Evolutionary conservation across 2,888 invertebrate species (phyloP), one percentile per base, ranked within the genome.

Genomic region (Urechis unicinctus): DNA sequence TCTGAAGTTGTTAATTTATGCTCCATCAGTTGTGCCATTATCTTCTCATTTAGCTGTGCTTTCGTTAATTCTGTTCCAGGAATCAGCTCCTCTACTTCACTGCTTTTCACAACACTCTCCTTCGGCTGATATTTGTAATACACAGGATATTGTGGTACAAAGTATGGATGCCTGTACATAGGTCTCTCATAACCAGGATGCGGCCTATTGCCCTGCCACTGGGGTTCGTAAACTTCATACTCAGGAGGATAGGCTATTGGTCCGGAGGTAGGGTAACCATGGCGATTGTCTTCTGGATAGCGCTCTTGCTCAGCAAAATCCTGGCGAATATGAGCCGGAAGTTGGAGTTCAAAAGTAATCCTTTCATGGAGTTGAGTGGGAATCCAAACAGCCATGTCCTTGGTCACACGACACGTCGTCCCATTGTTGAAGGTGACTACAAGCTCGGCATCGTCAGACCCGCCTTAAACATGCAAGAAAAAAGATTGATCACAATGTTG

Each of bases 341-440:
- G 72, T 52, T 71, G 68, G 3, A 76, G 62, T 53, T 76, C 75
- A 52, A 75, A 65, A 1, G 68, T 61, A 2, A 75, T 61, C 26
- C 77, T 61, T 52, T 77, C 74, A 58, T 69, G 75, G 50, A 77
- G 66, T 17, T 66, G 61, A 29, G 62, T 61, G 2, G 77, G 77
- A 4, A 76, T 68, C 76, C 77, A 78, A 22, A 75, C 62, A 13
- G 74, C 74, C 21, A 58, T 61, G 54, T 71, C 65, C 4, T 50
- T 46, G 1, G 65, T 55, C 3, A 75, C 65, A 31, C 63, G 66
- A n/a, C 63, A 68, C 22, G 73, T 70, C 52, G 66, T 67, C 13
- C 77, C 73, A 63, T 74, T 70, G 48, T 68, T 66, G 53, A 77
- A 76, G 25, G 68, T 68, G 1, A 76, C 74, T 2, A 72, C 68